Base-by-base conservation (phyloP, 2,797 vertebrate genomes). In the Micrastur ruficollis region DNA sequence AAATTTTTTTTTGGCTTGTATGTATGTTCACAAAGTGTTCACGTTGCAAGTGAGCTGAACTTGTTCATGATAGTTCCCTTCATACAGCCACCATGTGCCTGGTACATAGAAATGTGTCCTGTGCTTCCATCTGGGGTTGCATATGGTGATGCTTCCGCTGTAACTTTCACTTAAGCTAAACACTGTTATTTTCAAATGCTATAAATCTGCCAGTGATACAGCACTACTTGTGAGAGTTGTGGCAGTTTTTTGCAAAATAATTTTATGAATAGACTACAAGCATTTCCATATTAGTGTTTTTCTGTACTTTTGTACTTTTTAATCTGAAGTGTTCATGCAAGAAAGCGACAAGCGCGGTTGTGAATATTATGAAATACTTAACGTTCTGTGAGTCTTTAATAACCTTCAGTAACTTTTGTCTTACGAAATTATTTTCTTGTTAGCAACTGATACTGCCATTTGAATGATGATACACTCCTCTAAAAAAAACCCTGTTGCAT, bases 61-160 rank as follows among this genome's bases (percentile, higher is more conserved):
- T 55, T 72, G 44, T 31, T 42, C 5, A 2, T 49, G 18, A 7
- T 23, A 23, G 15, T 67, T 59, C 8, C 46, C 32, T 40, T 44
- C 5, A 1, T 25, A 27, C 55, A 47, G 74, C 31, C 29, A 1
- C 65, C 10, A 2, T 11, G 27, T 27, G 63, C 46, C 13, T 0
- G 0, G 15, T 14, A 5, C 25, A 42, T 2, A 14, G 50, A 66
- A 50, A 1, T 38, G 14, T 0, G 1, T 46, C 17, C 25, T 50
- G 62, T 31, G 59, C 66, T 56, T 6, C 0, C 9, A 16, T n/a
- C 25, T 32, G 71, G 55, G 31, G 23, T 14, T 53, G 62, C 20
- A 6, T 15, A 5, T 0, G 8, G 40, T 46, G 68, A 27, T 84
- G 22, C 36, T 52, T 67, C 52, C 23, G 14, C 71, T 53, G 32